Conservation (phyloP, 2,113 vertebrate genomes). For the Protobothrops flavoviridis region DNA sequence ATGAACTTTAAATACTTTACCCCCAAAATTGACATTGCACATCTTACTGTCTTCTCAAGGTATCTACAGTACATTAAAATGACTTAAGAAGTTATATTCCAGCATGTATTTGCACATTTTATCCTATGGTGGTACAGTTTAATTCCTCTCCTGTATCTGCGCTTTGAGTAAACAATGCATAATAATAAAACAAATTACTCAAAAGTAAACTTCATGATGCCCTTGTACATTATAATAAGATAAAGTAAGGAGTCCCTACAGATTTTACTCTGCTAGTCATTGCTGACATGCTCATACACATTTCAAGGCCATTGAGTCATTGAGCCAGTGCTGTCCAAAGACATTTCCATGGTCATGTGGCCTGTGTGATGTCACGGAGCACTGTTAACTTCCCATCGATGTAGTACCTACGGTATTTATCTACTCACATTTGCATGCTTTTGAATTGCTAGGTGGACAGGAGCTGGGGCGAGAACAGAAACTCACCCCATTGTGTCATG, state of each 20-base stretch:
- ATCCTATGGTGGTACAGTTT: neutral
- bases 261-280: neutral
- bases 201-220: neutral
- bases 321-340: neutral
- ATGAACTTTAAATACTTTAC: constrained; percentile 20
- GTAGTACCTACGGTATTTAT: neutral
- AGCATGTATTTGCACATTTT: neutral
- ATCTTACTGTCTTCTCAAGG: constrained; percentile 28
- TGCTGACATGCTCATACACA: neutral
- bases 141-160: neutral
- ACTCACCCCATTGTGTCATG: neutral
- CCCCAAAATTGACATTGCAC: neutral
- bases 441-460: neutral
- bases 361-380: too few relatives aligned
- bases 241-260: neutral
- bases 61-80: constrained; percentile 27
- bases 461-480: neutral
- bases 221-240: neutral
- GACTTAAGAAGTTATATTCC: constrained; percentile 36
- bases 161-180: neutral
- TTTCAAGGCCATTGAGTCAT: neutral
- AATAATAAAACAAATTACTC: neutral
- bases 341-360: neutral
- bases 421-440: neutral
- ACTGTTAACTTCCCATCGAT: neutral